Base-by-base conservation (phyloP, 2,797 vertebrate genomes). In the Trichosurus vulpecula region DNA sequence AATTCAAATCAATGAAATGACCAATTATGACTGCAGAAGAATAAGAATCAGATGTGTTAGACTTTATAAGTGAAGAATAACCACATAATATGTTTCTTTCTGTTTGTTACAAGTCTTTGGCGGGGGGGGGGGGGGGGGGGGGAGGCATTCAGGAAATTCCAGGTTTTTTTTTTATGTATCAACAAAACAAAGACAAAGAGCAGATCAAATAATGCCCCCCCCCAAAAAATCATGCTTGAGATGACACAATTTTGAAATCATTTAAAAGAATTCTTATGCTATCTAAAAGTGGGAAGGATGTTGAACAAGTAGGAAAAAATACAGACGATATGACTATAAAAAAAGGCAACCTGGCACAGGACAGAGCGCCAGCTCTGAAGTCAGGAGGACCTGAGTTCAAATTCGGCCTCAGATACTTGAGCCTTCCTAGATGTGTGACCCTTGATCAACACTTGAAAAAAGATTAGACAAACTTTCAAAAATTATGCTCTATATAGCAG, bases 121-220 rank as follows among this genome's bases (percentile, higher is more conserved):
- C 2, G 27, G 13, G 3, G 2, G 11, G 57, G 1, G 11, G 14
- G 4, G 12, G 2, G 27, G 13, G 3, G 2, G 11, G 57, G 1
- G 11, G 14, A 66, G 14, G 35, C 61, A 66, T n/a, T n/a, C n/a
- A 66, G 4, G 31, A 66, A 66, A n/a, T 35, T 66, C 13, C 31
- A 66, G 58, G 35, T 35, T 35, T 31, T 35, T 57, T 29, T 35
- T 66, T 58, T 35, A 35, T 66, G 31, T 35, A 66, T 35, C 58
- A 66, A 66, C 66, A 66, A 14, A 35, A n/a, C 13, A 66, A 66
- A 66, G 58, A 35, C 30, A 58, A 58, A 58, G 57, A 25, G 29
- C 31, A 66, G 31, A 35, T 66, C 58, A 66, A 66, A 31, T 66
- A 66, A n/a, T n/a, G 30, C 29, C 27, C 9, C 27, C 10, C 6